Conservation (phyloP, 2,888 invertebrate genomes). For the Heliconius charithonia region DNA sequence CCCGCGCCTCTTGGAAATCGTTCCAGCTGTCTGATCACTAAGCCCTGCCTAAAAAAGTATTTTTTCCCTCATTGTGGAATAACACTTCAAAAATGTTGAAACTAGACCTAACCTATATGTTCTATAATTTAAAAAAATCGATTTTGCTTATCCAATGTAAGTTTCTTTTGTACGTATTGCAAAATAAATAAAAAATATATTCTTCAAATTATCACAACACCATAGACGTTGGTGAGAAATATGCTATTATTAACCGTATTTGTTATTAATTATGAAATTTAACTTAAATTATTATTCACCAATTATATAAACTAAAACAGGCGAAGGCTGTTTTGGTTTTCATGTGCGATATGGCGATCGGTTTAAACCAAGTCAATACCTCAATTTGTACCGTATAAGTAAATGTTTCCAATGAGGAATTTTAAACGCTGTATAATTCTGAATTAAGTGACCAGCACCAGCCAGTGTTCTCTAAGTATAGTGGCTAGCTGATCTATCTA, state of each 20-base stretch:
- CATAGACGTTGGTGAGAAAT: not conserved
- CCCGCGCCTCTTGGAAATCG: no score
- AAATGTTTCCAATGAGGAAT: constrained; percentile 41
- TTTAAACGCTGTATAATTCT: constrained; percentile 45
- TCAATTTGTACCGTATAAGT: constrained; percentile 43
- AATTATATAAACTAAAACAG: constrained; percentile 24
- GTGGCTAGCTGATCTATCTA: constrained; percentile 31
- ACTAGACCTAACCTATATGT: not conserved
- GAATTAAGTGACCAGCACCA: constrained; percentile 31
- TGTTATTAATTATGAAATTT: not conserved
- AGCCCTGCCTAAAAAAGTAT: no score
- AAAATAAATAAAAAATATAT: not conserved
- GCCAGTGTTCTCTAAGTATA: constrained; percentile 17
- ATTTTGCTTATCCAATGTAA: not conserved
- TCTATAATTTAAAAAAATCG: not conserved
- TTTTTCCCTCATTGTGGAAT: not conserved
- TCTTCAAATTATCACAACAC: not conserved
- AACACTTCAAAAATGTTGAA: not conserved
- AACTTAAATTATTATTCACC: not conserved
- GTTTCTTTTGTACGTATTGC: not conserved
- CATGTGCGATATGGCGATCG: constrained; percentile 34
- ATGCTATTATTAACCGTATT: not conserved
- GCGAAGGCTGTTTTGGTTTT: constrained; percentile 30
- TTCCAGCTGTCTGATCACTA: no score
- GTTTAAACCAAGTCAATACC: constrained; percentile 41